Evolutionary conservation across 2,888 invertebrate species (phyloP), one percentile per base, ranked within the genome.

Genomic region (Unio pictorum): DNA sequence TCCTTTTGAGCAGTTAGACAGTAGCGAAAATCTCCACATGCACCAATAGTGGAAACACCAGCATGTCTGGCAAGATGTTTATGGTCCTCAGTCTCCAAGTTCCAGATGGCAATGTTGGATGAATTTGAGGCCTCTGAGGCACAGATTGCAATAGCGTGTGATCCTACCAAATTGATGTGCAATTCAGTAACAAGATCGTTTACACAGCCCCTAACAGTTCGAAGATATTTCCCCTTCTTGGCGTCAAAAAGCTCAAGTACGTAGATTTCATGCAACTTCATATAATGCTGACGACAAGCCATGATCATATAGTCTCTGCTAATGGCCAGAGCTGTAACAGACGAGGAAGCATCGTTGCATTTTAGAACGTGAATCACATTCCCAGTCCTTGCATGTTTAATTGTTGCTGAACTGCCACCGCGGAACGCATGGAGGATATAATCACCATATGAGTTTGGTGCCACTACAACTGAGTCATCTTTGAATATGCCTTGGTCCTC

Each of bases 21-120:
- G 71, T 78, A 87, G 26, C 85, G 78, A 60, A 88, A 85, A 67
- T 89, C 87, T 3, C 80, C 74, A 67, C 87, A 85, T 23, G 87
- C 87, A 20, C 84, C 82, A 58, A 87, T 77, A 11, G 80, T 74
- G 34, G 86, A 83, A 20, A 85, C 79, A 1, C 82, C 81, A 55
- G 86, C 75, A 72, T 89, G 89, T 8, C 81, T 75, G 6, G 86
- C 88, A n/a, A 89, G 71, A 76, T 89, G 89, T 72, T 89, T 89
- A 76, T 89, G 89, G 66, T 88, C 89, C 70, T 89, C 88, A 1
- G 89, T 89, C 76, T 89, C 89, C 57, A 89, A 75, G 72, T 89
- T 89, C 88, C 89, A 89, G 3, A 87, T 78, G 20, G 86, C 87
- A 23, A 89, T 83, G 73, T 89, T 84, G 1, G 89, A 86, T 15